These are phyloP conservation scores for Falcunculus frontatus DNA, from an alignment of 2,113 vertebrate species.

Conservation along the genomic window DNA sequence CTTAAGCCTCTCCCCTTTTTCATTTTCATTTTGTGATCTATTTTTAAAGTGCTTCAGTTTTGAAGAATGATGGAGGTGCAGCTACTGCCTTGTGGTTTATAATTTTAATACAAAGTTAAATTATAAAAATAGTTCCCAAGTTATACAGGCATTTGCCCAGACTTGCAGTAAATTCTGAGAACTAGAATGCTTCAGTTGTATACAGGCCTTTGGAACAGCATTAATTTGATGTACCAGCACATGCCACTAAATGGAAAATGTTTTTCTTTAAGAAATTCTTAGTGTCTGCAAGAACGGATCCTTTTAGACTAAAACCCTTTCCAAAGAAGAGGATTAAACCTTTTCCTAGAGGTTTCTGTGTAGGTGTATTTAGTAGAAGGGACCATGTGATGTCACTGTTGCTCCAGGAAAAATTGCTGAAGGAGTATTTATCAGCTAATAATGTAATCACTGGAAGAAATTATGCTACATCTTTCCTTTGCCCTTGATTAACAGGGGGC, in stretches of 20 bases:
- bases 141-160: not conserved
- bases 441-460: not conserved
- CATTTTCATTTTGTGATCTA: not conserved
- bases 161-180: not conserved
- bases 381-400: conserved; percentile 74
- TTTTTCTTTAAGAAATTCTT: not conserved
- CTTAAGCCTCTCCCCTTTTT: not conserved
- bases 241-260: not conserved
- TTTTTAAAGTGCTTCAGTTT: not conserved
- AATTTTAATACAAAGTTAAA: not conserved
- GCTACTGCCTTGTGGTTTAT: not conserved
- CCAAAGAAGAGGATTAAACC: not conserved
- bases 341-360: not conserved
- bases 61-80: not conserved
- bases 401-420: conserved; percentile 33
- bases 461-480: not conserved
- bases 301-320: not conserved
- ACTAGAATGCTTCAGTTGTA: not conserved
- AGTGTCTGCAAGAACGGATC: not conserved
- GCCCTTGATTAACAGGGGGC: not conserved
- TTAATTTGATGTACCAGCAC: not conserved
- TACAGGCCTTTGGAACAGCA: not conserved
- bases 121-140: not conserved
- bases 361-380: conserved; percentile 21
- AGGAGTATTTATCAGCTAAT: not conserved